Conservation (phyloP, 2,113 vertebrate species). For the Pycnonotus jocosus region DNA sequence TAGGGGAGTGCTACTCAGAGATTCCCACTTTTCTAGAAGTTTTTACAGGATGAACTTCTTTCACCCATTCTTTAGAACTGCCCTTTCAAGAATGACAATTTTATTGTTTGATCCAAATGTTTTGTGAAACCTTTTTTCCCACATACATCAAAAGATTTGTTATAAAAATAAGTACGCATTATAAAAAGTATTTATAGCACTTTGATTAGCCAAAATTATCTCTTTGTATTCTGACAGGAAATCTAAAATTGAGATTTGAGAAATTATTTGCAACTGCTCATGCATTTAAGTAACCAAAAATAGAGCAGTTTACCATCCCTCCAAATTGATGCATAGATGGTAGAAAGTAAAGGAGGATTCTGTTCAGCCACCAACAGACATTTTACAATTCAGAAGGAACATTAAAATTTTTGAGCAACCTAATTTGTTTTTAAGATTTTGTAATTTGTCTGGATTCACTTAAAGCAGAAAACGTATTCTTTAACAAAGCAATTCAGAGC, state of each 20-base stretch:
- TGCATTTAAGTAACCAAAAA: neutral
- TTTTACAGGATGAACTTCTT: neutral
- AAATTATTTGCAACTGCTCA: neutral
- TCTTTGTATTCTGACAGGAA: neutral
- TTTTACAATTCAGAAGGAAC: neutral
- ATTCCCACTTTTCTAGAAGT: neutral
- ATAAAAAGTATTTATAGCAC: neutral
- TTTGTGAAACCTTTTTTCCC: neutral
- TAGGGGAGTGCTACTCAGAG: neutral
- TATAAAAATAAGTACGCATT: neutral
- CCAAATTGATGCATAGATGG: neutral
- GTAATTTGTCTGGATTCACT: neutral
- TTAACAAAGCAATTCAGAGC: neutral
- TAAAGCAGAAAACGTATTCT: neutral
- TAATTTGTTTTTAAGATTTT: neutral
- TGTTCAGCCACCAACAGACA: neutral
- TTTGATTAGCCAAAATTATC: neutral
- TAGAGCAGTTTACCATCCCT: neutral
- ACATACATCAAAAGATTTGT: accelerated
- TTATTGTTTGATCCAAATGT: neutral
- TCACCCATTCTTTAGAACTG: neutral
- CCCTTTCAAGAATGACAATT: neutral
- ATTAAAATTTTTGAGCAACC: neutral
- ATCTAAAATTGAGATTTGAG: neutral
- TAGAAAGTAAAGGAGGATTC: neutral